Percentiles rank a stretch among this genome's conserved stretches.
Conservation (phyloP, 2,113 vertebrate genomes). For the Colaptes auratus region DNA sequence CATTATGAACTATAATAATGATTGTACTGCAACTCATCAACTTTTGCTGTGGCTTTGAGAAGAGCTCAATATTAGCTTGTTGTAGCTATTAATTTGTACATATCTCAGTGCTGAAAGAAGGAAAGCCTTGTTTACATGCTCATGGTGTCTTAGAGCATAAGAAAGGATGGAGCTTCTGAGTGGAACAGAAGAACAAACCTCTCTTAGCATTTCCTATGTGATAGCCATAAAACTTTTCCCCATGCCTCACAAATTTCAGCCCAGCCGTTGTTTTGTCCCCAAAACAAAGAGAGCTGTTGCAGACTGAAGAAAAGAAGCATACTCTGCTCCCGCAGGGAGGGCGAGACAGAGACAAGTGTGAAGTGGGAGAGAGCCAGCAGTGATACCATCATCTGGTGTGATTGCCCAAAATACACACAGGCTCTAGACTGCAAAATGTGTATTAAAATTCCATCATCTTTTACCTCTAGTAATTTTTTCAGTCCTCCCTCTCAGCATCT, state of each 20-base stretch:
- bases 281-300: not conserved
- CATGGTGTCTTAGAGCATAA: not conserved
- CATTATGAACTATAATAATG: not conserved
- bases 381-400: not conserved
- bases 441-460: not conserved
- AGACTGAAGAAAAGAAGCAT: not conserved
- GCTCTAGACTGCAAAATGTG: not conserved
- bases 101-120: not conserved
- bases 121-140: not conserved
- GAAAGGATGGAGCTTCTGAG: not conserved
- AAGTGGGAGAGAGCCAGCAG: not conserved
- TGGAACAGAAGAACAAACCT: not conserved
- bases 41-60: not conserved
- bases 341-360: not conserved
- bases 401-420: not conserved
- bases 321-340: not conserved
- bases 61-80: not conserved
- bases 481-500: not conserved
- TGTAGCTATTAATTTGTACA: not conserved
- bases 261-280: not conserved
- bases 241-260: not conserved
- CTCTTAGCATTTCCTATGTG: not conserved
- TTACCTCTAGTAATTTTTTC: not conserved
- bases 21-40: not conserved
- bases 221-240: not conserved